Percentiles rank a stretch among this genome's conserved stretches.
These are phyloP conservation scores for Nymphicus hollandicus DNA, from an alignment of 2,113 vertebrate genomes.

Conservation along the genomic window DNA sequence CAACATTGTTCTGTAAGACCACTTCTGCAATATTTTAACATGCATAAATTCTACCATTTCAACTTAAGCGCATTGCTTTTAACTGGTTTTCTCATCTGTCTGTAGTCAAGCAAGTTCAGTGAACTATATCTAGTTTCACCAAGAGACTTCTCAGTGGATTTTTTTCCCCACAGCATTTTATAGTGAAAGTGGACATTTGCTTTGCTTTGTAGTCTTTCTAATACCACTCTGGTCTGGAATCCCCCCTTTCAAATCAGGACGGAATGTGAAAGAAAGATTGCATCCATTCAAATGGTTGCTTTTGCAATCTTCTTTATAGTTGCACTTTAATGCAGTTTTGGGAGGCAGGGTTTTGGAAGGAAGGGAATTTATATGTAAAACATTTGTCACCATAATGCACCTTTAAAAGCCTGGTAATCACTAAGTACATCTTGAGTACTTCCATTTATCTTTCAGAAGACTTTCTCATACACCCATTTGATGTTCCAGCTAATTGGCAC, in stretches of 20 bases:
- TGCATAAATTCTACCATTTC: not conserved
- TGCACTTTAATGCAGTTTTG: not conserved
- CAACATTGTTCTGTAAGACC: not conserved
- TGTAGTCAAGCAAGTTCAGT: not conserved
- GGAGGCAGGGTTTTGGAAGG: not conserved
- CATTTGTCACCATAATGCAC: not conserved
- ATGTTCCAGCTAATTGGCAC: not conserved
- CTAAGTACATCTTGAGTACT: not conserved
- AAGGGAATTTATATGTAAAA: not conserved
- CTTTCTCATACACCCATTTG: not conserved
- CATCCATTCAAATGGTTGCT: not conserved
- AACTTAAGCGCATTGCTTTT: not conserved
- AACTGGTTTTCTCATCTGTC: not conserved
- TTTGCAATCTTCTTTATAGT: not conserved
- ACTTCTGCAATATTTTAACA: not conserved
- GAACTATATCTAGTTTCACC: not conserved
- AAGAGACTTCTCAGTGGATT: not conserved
- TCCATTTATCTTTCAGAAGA: not conserved
- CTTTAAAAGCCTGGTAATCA: not conserved
- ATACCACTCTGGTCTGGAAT: not conserved
- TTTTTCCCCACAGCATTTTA: not conserved
- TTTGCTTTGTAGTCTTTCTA: not conserved
- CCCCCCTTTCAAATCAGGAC: not conserved
- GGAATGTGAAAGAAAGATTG: not conserved
- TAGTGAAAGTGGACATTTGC: not conserved